phyloP scores from a whole-genome alignment of 2,797 vertebrate genomes.

The Stomatorhinus walkeri region DNA sequence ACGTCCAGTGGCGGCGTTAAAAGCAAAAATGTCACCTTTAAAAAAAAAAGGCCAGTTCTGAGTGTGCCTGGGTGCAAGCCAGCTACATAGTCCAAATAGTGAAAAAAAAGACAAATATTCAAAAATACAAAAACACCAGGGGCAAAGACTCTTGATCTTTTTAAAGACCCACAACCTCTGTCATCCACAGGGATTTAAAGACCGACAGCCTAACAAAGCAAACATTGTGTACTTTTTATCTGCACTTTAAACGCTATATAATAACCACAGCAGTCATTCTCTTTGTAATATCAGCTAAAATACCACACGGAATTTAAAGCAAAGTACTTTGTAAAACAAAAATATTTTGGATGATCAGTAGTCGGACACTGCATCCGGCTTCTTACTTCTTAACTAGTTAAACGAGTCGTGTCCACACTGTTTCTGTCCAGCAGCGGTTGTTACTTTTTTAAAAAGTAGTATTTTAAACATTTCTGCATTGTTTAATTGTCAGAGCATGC shows the following conservation, averaged over 20 bases:
- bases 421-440: neutral
- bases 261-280: neutral
- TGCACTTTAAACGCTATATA: slow-evolving; percentile 21
- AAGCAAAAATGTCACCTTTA: slow-evolving; percentile 31
- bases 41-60: neutral
- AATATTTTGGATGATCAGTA: neutral
- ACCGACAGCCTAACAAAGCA: slow-evolving; percentile 43
- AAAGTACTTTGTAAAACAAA: neutral
- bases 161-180: slow-evolving; percentile 41
- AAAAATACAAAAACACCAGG: slow-evolving; percentile 33
- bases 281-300: neutral
- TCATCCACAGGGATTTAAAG: slow-evolving; percentile 57
- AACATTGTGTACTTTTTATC: slow-evolving; percentile 46
- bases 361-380: neutral
- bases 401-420: neutral
- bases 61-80: slow-evolving; percentile 29
- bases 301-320: neutral
- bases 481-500: neutral
- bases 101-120: neutral
- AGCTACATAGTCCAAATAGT: slow-evolving; percentile 29
- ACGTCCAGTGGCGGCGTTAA: neutral
- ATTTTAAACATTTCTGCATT: neutral
- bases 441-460: neutral
- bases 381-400: neutral
- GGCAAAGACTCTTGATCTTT: slow-evolving; percentile 32